Evolutionary conservation across 2,113 vertebrate species (phyloP).

Genomic region (Tichodroma muraria): DNA sequence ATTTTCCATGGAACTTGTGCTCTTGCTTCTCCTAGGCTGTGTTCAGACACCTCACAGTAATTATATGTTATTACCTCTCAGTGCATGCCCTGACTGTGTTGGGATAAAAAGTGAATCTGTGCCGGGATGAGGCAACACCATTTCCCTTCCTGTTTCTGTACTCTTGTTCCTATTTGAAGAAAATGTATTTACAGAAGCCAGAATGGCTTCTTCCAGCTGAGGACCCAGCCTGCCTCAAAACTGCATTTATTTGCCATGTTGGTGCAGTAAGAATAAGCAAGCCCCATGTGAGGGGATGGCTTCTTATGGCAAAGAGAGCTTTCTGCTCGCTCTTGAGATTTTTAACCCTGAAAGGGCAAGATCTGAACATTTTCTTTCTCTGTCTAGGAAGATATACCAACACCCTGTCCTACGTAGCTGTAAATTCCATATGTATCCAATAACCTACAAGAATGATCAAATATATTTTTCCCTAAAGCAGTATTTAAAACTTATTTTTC

Average conservation of each 20-base stretch:
- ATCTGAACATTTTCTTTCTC: neutral
- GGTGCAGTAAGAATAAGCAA: neutral
- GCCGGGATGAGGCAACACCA: neutral
- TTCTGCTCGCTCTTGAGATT: neutral
- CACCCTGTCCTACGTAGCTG: neutral
- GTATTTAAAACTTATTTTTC: neutral
- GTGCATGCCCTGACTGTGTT: neutral
- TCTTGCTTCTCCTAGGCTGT: neutral
- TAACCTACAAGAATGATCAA: neutral
- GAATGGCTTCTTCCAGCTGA: neutral
- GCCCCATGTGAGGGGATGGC: neutral
- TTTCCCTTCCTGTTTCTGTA: neutral
- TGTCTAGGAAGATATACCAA: neutral
- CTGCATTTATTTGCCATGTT: neutral
- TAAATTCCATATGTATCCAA: neutral
- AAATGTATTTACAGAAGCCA: neutral
- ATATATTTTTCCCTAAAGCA: neutral
- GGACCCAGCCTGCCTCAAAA: neutral
- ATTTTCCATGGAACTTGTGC: neutral
- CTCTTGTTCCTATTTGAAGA: neutral
- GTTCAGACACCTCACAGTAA: neutral
- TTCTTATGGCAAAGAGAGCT: neutral
- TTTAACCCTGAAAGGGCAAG: neutral
- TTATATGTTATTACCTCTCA: neutral
- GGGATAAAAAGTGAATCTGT: constrained; percentile 7